phyloP scores from a whole-genome alignment of 2,888 invertebrate species.

The Acanthococcus lagerstroemiae region DNA sequence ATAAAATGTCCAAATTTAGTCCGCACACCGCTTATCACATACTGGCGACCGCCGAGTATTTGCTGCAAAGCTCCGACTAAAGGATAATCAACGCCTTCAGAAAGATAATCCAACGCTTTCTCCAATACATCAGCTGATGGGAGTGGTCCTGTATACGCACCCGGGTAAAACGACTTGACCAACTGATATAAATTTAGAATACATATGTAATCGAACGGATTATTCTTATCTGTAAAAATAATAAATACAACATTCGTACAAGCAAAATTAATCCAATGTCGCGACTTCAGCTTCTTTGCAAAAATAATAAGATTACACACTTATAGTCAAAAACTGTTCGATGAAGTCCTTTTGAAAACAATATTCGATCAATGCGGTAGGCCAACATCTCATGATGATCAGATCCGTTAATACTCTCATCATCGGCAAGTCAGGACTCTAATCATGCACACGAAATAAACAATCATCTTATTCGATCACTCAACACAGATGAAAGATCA shows the following conservation, averaged over 20 bases:
- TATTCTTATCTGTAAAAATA: conserved; percentile 39
- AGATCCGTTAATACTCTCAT: background rate
- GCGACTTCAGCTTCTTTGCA: background rate
- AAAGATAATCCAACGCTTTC: conserved; percentile 40
- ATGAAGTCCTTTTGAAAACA: background rate
- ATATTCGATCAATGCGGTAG: background rate
- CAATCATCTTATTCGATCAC: background rate
- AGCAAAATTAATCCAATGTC: background rate
- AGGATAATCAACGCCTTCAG: conserved; percentile 42
- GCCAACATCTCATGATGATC: background rate
- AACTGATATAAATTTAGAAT: conserved; percentile 50
- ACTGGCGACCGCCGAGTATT: conserved; percentile 51
- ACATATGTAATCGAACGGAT: conserved; percentile 44
- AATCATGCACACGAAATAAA: background rate
- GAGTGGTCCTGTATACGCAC: conserved; percentile 42
- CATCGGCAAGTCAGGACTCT: background rate
- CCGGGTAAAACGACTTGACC: conserved; percentile 45
- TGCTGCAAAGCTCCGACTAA: conserved; percentile 46
- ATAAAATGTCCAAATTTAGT: conserved; percentile 49
- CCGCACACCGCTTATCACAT: conserved; percentile 47
- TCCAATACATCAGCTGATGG: conserved; percentile 44
- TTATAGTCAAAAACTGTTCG: background rate
- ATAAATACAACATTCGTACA: background rate
- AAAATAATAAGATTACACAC: no score
- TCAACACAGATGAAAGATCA: no score